Percentiles rank a stretch among this genome's conserved stretches.
phyloP scores from a whole-genome alignment of 2,113 vertebrate genomes.

The Pseudopipra pipra region DNA sequence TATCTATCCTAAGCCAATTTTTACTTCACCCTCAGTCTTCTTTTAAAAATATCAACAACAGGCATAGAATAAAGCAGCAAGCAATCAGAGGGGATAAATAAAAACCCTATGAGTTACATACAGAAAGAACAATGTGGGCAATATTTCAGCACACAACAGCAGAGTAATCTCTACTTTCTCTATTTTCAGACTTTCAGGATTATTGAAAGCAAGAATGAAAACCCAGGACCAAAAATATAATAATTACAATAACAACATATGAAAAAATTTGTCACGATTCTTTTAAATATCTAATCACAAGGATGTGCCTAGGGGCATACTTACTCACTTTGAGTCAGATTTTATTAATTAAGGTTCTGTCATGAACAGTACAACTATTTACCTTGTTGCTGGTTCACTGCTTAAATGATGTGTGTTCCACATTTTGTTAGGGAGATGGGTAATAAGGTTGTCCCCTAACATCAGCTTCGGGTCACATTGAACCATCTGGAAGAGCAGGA shows the following conservation, averaged over 20 bases:
- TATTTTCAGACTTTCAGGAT: neutral
- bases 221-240: neutral
- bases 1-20: neutral
- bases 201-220: neutral
- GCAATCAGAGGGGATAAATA: neutral
- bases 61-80: neutral
- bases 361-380: neutral
- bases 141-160: neutral
- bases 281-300: neutral
- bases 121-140: neutral
- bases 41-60: neutral
- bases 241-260: neutral
- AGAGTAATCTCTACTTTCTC: neutral
- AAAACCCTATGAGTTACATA: neutral
- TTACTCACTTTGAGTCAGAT: neutral
- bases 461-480: neutral
- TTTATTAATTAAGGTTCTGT: constrained; percentile 27
- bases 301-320: neutral
- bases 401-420: neutral
- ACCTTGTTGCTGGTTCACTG: neutral
- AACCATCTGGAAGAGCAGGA: neutral
- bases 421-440: neutral
- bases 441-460: neutral
- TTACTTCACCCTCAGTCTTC: neutral
- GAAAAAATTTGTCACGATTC: neutral